Evolutionary conservation across 2,888 invertebrate species (phyloP), one percentile per base, ranked within the genome.

Genomic region (Mesorhabditis spiculigera): DNA sequence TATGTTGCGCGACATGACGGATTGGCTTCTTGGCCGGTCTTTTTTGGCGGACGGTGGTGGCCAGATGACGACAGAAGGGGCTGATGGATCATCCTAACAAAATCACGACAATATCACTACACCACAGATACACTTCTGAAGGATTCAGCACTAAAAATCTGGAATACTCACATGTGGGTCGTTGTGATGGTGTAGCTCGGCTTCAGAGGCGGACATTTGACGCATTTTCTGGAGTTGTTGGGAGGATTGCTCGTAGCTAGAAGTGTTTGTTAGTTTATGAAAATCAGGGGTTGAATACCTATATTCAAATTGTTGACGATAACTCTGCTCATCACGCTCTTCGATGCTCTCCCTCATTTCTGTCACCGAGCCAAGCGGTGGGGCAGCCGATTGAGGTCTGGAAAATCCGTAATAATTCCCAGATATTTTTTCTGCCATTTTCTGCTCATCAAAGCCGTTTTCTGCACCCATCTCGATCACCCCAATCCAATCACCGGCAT

Each of bases 41-140:
- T 77, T 74, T 8, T 69, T 44, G 13, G 75, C 75, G n/a, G 72
- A 71, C 0, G 67, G 65, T n/a, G 83, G 84, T 16, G 83, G 83
- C 85, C 83, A 85, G 42, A 85, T 78, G n/a, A 85, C 82, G 5
- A 85, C 81, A 5, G 75, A 72, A 43, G 75, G 74, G 58, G 58
- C 72, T 66, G 65, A n/a, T n/a, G 64, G 28, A 4, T 76, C 78
- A 16, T 72, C 70, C 72, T 70, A 16, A 65, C 4, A 10, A 28
- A 61, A 62, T 4, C 5, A 16, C 5, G 5, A 62, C n/a, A 10
- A 61, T 16, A 28, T 63, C 28, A 16, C 5, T 41, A 6, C 41
- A 61, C 28, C 1, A 4, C 68, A 68, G 5, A 62, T 5, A n/a
- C 42, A 28, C 44, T 67, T 4, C n/a, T 42, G n/a, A 43, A 4